Percentiles rank a stretch among this genome's conserved stretches.
phyloP scores from a whole-genome alignment of 2,113 vertebrate genomes.

The Piprites chloris region DNA sequence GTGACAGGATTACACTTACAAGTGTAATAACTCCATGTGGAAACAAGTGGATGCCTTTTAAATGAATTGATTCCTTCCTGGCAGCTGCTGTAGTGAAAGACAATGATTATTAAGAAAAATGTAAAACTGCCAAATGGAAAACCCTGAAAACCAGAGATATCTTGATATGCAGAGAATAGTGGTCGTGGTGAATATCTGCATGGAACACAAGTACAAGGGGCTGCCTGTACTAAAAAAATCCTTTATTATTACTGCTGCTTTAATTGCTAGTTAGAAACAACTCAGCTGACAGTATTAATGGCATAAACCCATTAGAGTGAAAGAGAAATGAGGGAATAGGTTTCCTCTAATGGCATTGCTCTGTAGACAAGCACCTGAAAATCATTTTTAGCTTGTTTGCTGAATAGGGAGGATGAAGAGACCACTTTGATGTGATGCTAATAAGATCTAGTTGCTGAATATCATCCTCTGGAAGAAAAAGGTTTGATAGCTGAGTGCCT shows the following conservation, averaged over 20 bases:
- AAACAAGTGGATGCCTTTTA: neutral
- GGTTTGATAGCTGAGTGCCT: neutral
- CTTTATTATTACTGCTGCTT: neutral
- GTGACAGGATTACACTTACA: neutral
- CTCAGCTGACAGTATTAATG: constrained; percentile 15
- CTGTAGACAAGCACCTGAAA: constrained; percentile 7
- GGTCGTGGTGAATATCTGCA: neutral
- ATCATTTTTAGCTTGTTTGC: neutral
- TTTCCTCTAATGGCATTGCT: neutral
- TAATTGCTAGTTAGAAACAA: constrained; percentile 25
- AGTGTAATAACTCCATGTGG: neutral
- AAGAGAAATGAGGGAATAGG: constrained; percentile 2
- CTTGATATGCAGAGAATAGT: neutral
- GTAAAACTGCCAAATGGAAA: neutral
- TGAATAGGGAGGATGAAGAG: neutral
- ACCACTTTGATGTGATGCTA: neutral
- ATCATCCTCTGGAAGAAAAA: neutral
- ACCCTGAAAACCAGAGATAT: neutral
- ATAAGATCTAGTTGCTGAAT: neutral
- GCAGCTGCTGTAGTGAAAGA: neutral
- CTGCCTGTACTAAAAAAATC: neutral
- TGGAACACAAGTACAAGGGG: neutral
- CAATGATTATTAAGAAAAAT: neutral
- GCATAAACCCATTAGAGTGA: neutral
- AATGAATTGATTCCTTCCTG: neutral